Percentiles rank a stretch among this genome's conserved stretches.
These are phyloP conservation scores for Conistra vaccinii DNA, from an alignment of 2,888 invertebrate species.

Conservation along the genomic window DNA sequence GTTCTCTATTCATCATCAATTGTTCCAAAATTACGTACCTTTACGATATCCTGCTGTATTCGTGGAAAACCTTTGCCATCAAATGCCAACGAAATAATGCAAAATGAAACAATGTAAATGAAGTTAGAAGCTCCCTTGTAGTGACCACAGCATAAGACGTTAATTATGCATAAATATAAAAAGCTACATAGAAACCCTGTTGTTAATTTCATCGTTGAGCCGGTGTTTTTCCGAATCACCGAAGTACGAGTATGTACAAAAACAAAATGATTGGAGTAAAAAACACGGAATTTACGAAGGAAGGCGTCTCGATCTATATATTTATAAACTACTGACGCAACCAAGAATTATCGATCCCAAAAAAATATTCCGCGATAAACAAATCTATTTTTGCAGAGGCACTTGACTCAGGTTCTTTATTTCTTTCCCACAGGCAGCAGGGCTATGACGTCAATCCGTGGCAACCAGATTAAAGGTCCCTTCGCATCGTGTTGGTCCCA, in stretches of 20 bases:
- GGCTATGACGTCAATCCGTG: slow-evolving; percentile 39
- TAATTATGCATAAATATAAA: slow-evolving; percentile 4
- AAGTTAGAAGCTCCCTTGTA: slow-evolving; percentile 4
- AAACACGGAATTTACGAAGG: slow-evolving; percentile 18
- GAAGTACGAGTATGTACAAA: not conserved
- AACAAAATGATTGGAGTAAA: not conserved
- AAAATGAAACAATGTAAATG: slow-evolving; percentile 29
- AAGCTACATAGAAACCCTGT: slow-evolving; percentile 8
- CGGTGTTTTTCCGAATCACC: slow-evolving; percentile 26
- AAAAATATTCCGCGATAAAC: slow-evolving; percentile 34
- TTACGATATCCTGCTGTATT: slow-evolving; percentile 6
- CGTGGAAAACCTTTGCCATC: slow-evolving; percentile 24
- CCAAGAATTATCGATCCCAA: slow-evolving; percentile 8
- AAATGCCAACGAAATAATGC: slow-evolving; percentile 11
- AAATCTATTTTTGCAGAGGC: slow-evolving; percentile 35
- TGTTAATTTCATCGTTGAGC: not conserved
- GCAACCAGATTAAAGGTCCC: slow-evolving; percentile 35
- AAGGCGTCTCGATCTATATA: slow-evolving; percentile 4
- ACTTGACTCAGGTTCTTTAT: slow-evolving; percentile 8
- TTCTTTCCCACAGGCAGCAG: slow-evolving; percentile 19
- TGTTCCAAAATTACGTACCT: slow-evolving; percentile 24
- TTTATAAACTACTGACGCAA: slow-evolving; percentile 35
- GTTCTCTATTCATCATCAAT: not conserved
- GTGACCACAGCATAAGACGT: not conserved
- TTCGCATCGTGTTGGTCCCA: not conserved